Evolutionary conservation across 2,113 vertebrate species (phyloP).

Genomic region (Leuciscus idus): DNA sequence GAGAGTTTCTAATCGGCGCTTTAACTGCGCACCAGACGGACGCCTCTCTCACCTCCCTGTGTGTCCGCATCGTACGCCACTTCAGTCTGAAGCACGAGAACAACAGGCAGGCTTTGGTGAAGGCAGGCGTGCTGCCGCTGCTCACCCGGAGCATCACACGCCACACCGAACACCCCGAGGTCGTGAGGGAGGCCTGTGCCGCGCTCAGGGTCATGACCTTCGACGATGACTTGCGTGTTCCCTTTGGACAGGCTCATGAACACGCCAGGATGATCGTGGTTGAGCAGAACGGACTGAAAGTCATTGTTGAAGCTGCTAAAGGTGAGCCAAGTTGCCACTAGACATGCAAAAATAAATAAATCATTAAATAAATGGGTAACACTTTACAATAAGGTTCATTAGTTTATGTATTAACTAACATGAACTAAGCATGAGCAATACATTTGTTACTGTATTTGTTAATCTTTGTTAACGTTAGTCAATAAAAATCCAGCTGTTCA

Average conservation of each 20-base stretch:
- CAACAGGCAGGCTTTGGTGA: conserved; percentile 88
- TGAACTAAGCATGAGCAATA: no score
- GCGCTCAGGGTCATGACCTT: conserved; percentile 90
- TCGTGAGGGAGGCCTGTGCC: conserved; percentile 80
- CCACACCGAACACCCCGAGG: conserved; percentile 65
- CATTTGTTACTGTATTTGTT: no score
- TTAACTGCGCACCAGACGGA: conserved; percentile 64
- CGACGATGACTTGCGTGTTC: conserved; percentile 90
- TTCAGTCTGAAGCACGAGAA: conserved; percentile 91
- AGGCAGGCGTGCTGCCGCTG: conserved; percentile 76
- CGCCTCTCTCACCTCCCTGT: conserved; percentile 62
- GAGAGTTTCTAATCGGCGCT: conserved; percentile 74
- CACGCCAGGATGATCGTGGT: conserved; percentile 91
- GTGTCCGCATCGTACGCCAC: conserved; percentile 75
- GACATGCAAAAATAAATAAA: neutral
- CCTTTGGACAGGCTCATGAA: conserved; percentile 90
- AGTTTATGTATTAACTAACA: no score
- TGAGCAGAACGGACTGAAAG: conserved; percentile 84
- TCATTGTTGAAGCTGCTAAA: conserved; percentile 88
- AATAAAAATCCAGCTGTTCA: no score
- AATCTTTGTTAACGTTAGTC: no score
- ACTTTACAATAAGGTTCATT: no score
- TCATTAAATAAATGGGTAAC: no score
- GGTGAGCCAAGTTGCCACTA: conserved; percentile 68
- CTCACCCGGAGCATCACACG: conserved; percentile 74